These are phyloP conservation scores for Sebastes matsubarae DNA, from an alignment of 2,797 vertebrate species.

Conservation along the genomic window DNA sequence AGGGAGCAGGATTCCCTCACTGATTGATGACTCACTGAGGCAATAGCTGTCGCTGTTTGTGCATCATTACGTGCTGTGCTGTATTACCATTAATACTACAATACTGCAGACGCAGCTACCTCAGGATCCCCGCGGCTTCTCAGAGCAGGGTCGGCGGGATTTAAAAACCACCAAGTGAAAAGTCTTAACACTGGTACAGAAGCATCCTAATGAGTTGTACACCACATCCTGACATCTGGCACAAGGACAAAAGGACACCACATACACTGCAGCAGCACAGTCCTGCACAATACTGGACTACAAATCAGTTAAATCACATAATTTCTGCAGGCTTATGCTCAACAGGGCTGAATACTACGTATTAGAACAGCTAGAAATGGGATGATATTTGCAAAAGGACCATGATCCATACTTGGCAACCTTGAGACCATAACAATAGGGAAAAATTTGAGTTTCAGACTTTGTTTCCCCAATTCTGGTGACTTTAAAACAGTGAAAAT, in stretches of 20 bases:
- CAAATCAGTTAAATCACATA: slow-evolving; percentile 48
- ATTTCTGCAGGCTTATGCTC: slow-evolving; percentile 2
- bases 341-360: not conserved
- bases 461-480: too few species aligned
- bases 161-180: slow-evolving; percentile 35
- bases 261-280: slow-evolving; percentile 39
- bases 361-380: not conserved
- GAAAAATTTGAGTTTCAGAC: too few species aligned
- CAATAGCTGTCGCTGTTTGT: slow-evolving; percentile 59
- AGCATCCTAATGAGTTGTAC: slow-evolving; percentile 53
- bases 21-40: slow-evolving; percentile 72
- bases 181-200: slow-evolving; percentile 20
- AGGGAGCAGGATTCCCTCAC: slow-evolving; percentile 70
- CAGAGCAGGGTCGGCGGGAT: slow-evolving; percentile 6
- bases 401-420: too few species aligned
- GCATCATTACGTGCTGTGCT: slow-evolving; percentile 58
- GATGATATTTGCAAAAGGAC: not conserved
- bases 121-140: slow-evolving; percentile 5
- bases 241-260: slow-evolving; percentile 72
- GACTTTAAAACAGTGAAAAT: too few species aligned
- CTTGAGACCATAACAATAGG: too few species aligned
- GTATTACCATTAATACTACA: slow-evolving; percentile 38
- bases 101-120: slow-evolving; percentile 38
- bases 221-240: slow-evolving; percentile 64
- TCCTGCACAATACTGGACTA: slow-evolving; percentile 46